Evolutionary conservation across 2,888 invertebrate species (phyloP).

Genomic region (Polia nebulosa): DNA sequence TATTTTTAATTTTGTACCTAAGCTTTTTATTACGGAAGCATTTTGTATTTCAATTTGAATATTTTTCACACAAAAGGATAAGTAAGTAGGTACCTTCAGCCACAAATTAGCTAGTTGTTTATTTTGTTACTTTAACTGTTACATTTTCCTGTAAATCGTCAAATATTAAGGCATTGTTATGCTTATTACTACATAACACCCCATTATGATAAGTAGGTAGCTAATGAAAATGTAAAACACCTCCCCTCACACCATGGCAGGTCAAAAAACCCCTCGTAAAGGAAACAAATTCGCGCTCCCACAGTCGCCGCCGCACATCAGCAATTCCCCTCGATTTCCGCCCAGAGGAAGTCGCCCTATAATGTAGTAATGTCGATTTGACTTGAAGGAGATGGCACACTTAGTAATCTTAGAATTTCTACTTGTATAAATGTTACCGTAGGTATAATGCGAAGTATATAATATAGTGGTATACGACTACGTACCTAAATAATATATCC

Average conservation of each 20-base stretch:
- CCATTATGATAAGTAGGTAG: background rate
- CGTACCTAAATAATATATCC: too few species aligned
- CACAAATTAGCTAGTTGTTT: too few species aligned
- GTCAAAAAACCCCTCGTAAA: constrained; percentile 20
- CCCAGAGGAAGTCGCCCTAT: constrained; percentile 62
- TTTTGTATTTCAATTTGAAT: background rate
- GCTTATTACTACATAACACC: too few species aligned
- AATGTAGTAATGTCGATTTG: constrained; percentile 70
- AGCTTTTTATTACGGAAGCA: background rate
- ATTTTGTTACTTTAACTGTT: too few species aligned
- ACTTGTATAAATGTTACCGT: too few species aligned
- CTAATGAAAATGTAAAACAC: constrained; percentile 8
- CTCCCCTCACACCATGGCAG: background rate
- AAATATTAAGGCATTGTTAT: too few species aligned
- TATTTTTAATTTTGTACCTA: too few species aligned
- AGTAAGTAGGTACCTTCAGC: too few species aligned
- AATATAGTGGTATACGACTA: too few species aligned
- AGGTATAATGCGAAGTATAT: too few species aligned
- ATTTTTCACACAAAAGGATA: background rate
- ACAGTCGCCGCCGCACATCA: constrained; percentile 65
- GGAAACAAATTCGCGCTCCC: constrained; percentile 68
- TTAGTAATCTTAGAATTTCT: background rate
- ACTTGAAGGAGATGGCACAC: constrained; percentile 42
- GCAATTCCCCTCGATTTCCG: constrained; percentile 76
- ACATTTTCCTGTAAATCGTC: background rate